Percentiles rank a stretch among this genome's conserved stretches.
These are phyloP conservation scores for Phrixothrix hirtus DNA, from an alignment of 2,888 invertebrate genomes.

Conservation along the genomic window DNA sequence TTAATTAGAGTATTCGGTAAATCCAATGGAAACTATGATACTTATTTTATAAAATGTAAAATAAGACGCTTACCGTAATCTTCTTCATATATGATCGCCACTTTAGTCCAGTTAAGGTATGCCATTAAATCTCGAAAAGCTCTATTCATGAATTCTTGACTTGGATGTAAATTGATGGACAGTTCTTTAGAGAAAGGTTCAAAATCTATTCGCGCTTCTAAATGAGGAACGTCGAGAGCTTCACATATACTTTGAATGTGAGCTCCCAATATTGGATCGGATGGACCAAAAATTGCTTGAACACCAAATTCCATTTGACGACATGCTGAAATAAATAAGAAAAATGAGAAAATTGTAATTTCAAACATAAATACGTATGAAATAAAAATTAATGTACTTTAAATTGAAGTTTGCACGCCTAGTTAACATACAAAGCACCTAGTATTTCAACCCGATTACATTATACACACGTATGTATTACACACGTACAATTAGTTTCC, in stretches of 20 bases:
- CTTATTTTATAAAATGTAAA: too few species aligned
- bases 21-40: too few species aligned
- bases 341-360: too few species aligned
- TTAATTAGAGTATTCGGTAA: background rate
- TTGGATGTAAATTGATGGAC: constrained; percentile 87
- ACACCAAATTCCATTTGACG: constrained; percentile 82
- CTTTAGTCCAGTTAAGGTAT: constrained; percentile 90
- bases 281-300: constrained; percentile 85
- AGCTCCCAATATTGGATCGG: constrained; percentile 78
- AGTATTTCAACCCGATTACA: too few species aligned
- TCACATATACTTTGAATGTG: constrained; percentile 89
- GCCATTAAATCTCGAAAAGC: constrained; percentile 85
- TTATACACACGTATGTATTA: background rate
- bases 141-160: constrained; percentile 77
- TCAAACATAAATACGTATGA: too few species aligned
- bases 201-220: constrained; percentile 75
- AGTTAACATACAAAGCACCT: too few species aligned
- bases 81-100: constrained; percentile 92
- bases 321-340: constrained; percentile 67
- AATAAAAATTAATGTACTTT: background rate
- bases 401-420: background rate
- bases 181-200: constrained; percentile 70
- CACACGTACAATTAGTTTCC: background rate
- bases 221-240: constrained; percentile 86
- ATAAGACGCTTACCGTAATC: constrained; percentile 71